phyloP scores from a whole-genome alignment of 2,888 invertebrate genomes.

The Phengaris arion region DNA sequence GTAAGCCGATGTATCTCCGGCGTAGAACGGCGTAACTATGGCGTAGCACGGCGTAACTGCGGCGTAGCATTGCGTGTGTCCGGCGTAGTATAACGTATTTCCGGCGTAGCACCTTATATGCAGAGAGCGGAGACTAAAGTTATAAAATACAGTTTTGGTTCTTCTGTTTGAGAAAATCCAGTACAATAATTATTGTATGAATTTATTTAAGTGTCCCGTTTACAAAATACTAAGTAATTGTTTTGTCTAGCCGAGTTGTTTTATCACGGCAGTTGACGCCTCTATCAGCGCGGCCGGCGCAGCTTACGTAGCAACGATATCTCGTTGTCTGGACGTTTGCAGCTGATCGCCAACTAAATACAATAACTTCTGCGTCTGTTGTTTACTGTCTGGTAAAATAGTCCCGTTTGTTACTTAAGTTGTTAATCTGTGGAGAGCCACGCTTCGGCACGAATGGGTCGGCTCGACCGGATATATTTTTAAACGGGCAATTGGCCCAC shows the following conservation, averaged over 20 bases:
- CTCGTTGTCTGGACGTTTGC: conserved; percentile 3
- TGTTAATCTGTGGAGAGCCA: no score
- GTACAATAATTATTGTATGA: no score
- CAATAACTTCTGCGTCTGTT: conserved; percentile 3
- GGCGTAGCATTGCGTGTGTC: not conserved
- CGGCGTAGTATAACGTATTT: no score
- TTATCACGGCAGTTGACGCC: conserved; percentile 3
- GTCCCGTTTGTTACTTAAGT: not conserved
- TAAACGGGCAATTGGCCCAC: no score
- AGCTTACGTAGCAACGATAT: not conserved
- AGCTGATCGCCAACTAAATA: not conserved
- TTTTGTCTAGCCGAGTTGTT: not conserved
- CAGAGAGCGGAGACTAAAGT: not conserved
- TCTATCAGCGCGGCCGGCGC: not conserved
- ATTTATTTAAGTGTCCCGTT: not conserved
- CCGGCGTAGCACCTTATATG: not conserved
- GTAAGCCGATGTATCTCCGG: not conserved
- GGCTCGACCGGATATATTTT: no score
- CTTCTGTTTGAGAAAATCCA: not conserved
- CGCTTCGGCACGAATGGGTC: no score
- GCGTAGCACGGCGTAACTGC: not conserved
- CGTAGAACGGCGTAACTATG: not conserved
- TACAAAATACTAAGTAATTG: not conserved
- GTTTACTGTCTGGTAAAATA: not conserved
- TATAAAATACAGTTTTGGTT: not conserved